These are phyloP conservation scores for Hemicentrotus pulcherrimus DNA, from an alignment of 35 echinoderm and acorn worm genomes.

Conservation along the genomic window DNA sequence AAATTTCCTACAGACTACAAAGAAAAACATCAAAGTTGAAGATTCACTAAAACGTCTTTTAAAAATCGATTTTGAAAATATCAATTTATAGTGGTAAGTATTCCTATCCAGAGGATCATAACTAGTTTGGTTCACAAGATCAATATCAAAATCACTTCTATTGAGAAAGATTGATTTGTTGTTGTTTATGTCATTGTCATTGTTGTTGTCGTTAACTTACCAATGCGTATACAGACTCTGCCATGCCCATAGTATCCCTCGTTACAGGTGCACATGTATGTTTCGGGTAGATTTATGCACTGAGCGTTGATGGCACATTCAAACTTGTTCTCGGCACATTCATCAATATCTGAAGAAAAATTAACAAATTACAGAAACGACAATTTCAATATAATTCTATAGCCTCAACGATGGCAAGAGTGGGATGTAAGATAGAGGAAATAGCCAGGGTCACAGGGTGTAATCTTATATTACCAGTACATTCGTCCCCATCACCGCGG, in stretches of 20 bases:
- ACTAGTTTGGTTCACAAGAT: too few relatives aligned
- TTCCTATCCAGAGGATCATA: too few relatives aligned
- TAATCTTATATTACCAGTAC: conserved; percentile 51
- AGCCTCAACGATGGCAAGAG: background rate
- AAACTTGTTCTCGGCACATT: background rate
- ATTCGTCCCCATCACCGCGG: conserved; percentile 67
- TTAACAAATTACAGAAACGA: background rate
- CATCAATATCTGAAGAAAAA: conserved; percentile 56
- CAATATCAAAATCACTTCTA: too few relatives aligned
- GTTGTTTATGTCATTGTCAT: too few relatives aligned
- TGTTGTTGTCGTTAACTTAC: conserved; percentile 17
- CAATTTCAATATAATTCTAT: background rate
- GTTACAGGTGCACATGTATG: conserved; percentile 40
- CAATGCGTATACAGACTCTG: background rate
- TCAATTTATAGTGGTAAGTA: too few relatives aligned
- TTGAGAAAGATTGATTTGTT: too few relatives aligned
- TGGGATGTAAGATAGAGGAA: too few relatives aligned
- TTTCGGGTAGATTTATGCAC: conserved; percentile 43
- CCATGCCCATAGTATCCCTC: conserved; percentile 50
- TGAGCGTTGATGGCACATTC: conserved; percentile 44
- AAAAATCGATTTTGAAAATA: too few relatives aligned
- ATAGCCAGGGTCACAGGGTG: background rate
- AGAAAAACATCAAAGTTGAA: too few relatives aligned
- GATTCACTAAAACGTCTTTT: too few relatives aligned
- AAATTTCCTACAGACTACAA: too few relatives aligned